phyloP scores from a whole-genome alignment of 2,888 invertebrate species.

The Tenodera sinensis region DNA sequence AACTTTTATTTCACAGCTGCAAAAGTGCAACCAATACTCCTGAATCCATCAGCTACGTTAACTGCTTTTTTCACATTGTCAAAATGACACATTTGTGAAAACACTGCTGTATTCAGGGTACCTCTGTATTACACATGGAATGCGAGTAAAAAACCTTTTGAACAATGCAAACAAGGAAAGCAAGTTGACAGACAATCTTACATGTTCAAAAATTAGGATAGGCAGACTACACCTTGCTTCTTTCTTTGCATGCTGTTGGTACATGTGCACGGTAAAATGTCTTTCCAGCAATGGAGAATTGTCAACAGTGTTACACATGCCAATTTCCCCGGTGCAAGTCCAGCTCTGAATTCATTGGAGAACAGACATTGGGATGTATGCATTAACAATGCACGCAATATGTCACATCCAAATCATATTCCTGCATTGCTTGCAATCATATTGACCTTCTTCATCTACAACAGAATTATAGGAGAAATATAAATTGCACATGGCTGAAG shows the following conservation, averaged over 20 bases:
- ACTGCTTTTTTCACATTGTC: constrained; percentile 12
- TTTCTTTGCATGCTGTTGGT: constrained; percentile 13
- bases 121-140: constrained; percentile 18
- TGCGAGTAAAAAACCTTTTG: neutral
- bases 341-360: constrained; percentile 20
- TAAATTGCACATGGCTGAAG: constrained; percentile 17
- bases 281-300: constrained; percentile 15
- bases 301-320: constrained; percentile 1
- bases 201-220: neutral
- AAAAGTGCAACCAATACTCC: neutral
- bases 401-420: constrained; percentile 24
- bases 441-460: constrained; percentile 33
- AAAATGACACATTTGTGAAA: constrained; percentile 8
- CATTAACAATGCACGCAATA: constrained; percentile 12
- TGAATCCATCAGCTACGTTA: constrained; percentile 14
- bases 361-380: constrained; percentile 14
- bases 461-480: constrained; percentile 33
- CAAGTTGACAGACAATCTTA: neutral
- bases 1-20: constrained; percentile 17
- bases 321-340: constrained; percentile 19
- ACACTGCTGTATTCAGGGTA: constrained; percentile 14
- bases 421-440: neutral
- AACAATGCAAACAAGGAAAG: neutral
- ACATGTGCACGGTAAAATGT: constrained; percentile 1
- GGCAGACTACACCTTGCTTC: constrained; percentile 5